Percentiles rank a stretch among this genome's conserved stretches.
phyloP scores from a whole-genome alignment of 2,888 invertebrate species.

The Acronicta leporina region DNA sequence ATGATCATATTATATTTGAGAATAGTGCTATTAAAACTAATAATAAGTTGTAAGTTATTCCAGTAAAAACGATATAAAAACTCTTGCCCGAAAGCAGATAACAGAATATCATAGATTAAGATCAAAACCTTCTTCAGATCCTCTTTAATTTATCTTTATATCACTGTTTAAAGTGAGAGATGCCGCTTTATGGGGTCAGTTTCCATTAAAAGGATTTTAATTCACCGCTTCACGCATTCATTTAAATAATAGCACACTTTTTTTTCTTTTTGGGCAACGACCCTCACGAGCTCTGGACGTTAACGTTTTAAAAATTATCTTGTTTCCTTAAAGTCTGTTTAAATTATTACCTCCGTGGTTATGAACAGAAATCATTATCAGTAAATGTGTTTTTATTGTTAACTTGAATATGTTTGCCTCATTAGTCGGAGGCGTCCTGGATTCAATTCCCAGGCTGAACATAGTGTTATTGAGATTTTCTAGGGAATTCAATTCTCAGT shows the following conservation, averaged over 20 bases:
- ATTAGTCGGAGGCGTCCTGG: no score
- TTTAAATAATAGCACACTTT: slow-evolving; percentile 57
- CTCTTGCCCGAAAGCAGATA: background rate
- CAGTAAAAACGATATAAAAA: no score
- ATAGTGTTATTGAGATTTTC: no score
- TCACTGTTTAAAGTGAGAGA: slow-evolving; percentile 33
- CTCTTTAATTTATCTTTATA: slow-evolving; percentile 17
- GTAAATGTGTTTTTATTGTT: no score
- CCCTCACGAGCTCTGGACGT: slow-evolving; percentile 28
- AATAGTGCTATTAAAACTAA: no score
- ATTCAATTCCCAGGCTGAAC: no score
- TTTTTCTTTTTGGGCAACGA: slow-evolving; percentile 11
- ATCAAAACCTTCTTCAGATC: background rate
- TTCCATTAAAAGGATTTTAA: slow-evolving; percentile 57
- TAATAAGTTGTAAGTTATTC: no score
- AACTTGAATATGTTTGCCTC: no score
- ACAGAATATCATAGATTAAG: background rate
- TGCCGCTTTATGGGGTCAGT: slow-evolving; percentile 38
- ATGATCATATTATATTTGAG: no score
- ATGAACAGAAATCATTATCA: slow-evolving; percentile 26
- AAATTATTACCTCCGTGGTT: slow-evolving; percentile 48
- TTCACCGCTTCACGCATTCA: slow-evolving; percentile 50
- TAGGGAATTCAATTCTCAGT: no score
- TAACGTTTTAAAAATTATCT: slow-evolving; percentile 52
- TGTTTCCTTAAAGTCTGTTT: slow-evolving; percentile 45